A percentile compares a stretch with the other conserved stretches of the same genome.
These are phyloP conservation scores for Aphelenchoides fujianensis DNA, from an alignment of 1,140 invertebrate genomes.

Conservation along the genomic window DNA sequence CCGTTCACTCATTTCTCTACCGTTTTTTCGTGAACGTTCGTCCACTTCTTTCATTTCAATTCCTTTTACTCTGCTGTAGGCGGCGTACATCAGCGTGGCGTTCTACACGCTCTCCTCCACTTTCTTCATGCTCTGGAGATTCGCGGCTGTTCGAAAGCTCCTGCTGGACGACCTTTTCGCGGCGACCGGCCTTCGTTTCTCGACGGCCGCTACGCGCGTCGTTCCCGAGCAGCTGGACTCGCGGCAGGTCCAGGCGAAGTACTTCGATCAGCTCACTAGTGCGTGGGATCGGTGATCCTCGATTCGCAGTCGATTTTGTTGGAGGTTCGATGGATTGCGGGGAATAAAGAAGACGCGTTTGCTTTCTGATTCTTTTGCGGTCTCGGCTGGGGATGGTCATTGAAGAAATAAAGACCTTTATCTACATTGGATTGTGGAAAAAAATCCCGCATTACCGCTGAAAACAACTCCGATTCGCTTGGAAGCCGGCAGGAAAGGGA, in stretches of 20 bases:
- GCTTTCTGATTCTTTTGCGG: too few species aligned
- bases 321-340: too few species aligned
- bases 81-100: background rate
- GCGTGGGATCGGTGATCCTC: background rate
- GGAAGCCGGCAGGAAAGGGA: too few species aligned
- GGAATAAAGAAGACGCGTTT: too few species aligned
- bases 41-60: too few species aligned
- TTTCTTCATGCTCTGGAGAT: background rate
- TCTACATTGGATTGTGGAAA: too few species aligned
- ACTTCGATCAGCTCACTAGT: background rate
- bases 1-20: slow-evolving; percentile 1
- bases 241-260: background rate
- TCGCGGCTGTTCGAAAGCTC: background rate
- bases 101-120: background rate
- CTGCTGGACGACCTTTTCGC: background rate
- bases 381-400: too few species aligned
- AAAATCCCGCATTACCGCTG: too few species aligned
- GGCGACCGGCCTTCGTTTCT: background rate
- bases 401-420: too few species aligned
- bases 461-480: too few species aligned
- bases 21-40: background rate
- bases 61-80: background rate
- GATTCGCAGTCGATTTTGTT: too few species aligned
- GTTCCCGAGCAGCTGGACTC: background rate
- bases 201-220: background rate